phyloP scores from a whole-genome alignment of 2,113 vertebrate genomes.

The Triplophysa dalaica region DNA sequence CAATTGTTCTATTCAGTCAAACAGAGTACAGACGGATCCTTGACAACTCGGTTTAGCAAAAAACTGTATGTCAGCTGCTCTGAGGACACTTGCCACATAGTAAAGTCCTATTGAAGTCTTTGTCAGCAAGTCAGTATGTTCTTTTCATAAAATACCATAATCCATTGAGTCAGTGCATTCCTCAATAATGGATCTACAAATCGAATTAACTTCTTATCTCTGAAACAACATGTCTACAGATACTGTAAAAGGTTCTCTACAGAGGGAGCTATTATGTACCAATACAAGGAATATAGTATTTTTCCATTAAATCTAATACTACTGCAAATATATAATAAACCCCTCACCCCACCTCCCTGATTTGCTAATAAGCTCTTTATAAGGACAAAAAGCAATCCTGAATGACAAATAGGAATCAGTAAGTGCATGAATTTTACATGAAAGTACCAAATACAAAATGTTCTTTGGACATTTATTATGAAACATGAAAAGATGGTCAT shows the following conservation, averaged over 20 bases:
- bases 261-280: neutral
- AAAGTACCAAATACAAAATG: no score
- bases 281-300: no score
- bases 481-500: no score
- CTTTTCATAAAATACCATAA: neutral
- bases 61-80: conserved; percentile 3
- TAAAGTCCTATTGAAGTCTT: neutral
- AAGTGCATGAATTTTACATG: no score
- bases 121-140: conserved; percentile 8
- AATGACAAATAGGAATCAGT: no score
- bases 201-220: conserved; percentile 8
- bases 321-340: no score
- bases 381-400: no score
- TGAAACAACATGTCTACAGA: conserved; percentile 21
- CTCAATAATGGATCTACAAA: conserved; percentile 40
- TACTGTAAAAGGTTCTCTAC: conserved; percentile 1
- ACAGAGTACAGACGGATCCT: conserved; percentile 24
- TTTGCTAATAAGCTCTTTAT: no score
- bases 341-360: no score
- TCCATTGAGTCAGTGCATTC: conserved; percentile 20
- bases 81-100: neutral
- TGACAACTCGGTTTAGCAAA: conserved; percentile 22
- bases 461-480: no score
- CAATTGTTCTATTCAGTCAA: conserved; percentile 28
- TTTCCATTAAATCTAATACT: no score